A percentile compares a stretch with the other conserved stretches of the same genome.
phyloP scores from a whole-genome alignment of 2,797 vertebrate genomes.

The Sebastes melanostomus region DNA sequence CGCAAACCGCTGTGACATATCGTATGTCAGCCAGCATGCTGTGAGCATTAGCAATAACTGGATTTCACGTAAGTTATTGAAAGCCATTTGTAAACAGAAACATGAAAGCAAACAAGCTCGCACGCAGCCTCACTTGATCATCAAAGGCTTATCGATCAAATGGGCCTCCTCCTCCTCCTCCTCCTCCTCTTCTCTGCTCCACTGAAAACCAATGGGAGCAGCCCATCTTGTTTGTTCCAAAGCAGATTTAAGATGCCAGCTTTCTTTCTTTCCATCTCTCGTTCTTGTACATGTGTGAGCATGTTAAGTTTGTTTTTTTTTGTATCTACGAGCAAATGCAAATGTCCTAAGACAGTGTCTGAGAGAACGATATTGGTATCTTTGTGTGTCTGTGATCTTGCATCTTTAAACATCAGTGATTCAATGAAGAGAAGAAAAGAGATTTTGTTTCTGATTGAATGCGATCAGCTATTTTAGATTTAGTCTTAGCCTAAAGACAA shows the following conservation, averaged over 20 bases:
- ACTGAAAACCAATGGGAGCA: conserved; percentile 49
- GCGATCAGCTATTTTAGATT: too few relatives aligned
- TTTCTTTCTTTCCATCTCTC: conserved; percentile 3
- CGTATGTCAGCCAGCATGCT: conserved; percentile 70
- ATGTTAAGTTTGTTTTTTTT: neutral
- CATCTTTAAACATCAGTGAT: neutral
- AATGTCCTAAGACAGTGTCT: neutral
- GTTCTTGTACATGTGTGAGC: neutral
- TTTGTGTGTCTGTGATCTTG: neutral
- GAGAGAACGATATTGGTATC: neutral
- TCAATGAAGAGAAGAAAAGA: neutral
- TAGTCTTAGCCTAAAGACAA: too few relatives aligned
- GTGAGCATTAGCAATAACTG: conserved; percentile 73
- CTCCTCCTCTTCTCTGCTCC: conserved; percentile 25
- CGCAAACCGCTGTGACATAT: conserved; percentile 62
- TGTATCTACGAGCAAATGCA: neutral
- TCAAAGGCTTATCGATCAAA: conserved; percentile 82
- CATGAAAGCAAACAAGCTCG: conserved; percentile 79
- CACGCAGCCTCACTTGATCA: conserved; percentile 77
- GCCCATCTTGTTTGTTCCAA: conserved; percentile 47
- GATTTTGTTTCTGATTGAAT: neutral
- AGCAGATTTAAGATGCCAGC: conserved; percentile 27
- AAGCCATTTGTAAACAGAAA: conserved; percentile 82
- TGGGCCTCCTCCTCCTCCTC: conserved; percentile 48
- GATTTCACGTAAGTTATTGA: conserved; percentile 76